These are phyloP conservation scores for Rhagophthalmus giganteus DNA, from an alignment of 2,888 invertebrate genomes.

Conservation along the genomic window DNA sequence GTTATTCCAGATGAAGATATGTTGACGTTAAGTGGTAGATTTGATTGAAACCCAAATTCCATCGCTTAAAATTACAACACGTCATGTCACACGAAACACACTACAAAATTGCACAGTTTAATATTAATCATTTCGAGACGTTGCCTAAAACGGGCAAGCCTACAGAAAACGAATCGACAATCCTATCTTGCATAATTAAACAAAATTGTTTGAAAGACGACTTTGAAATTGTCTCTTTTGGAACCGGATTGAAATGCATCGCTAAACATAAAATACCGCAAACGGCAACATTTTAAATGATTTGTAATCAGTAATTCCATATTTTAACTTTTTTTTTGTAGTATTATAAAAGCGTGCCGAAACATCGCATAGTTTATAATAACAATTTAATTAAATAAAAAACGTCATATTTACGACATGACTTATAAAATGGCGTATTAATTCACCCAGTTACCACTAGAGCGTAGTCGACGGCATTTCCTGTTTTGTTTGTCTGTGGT, in stretches of 20 bases:
- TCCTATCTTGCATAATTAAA: slow-evolving; percentile 73
- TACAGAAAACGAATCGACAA: slow-evolving; percentile 76
- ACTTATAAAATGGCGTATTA: no score
- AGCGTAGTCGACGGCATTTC: no score
- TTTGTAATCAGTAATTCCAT: no score
- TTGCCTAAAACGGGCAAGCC: slow-evolving; percentile 84
- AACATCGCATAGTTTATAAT: no score
- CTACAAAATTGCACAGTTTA: slow-evolving; percentile 60
- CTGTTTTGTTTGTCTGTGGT: no score
- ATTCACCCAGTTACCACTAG: no score
- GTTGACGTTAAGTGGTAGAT: slow-evolving; percentile 57
- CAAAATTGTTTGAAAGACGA: slow-evolving; percentile 51
- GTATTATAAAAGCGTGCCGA: no score
- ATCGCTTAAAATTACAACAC: slow-evolving; percentile 58
- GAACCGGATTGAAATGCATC: slow-evolving; percentile 91
- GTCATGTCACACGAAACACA: no score
- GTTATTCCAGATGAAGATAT: slow-evolving; percentile 60
- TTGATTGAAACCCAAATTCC: slow-evolving; percentile 63
- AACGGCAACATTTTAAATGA: slow-evolving; percentile 79
- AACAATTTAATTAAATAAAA: no score
- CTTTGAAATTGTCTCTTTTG: slow-evolving; percentile 74
- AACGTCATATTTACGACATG: no score
- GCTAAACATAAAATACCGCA: slow-evolving; percentile 69
- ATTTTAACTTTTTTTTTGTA: no score
- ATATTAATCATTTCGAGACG: slow-evolving; percentile 62